Base-by-base conservation (phyloP, 1,140 invertebrate genomes). In the Solenopsis fugax region DNA sequence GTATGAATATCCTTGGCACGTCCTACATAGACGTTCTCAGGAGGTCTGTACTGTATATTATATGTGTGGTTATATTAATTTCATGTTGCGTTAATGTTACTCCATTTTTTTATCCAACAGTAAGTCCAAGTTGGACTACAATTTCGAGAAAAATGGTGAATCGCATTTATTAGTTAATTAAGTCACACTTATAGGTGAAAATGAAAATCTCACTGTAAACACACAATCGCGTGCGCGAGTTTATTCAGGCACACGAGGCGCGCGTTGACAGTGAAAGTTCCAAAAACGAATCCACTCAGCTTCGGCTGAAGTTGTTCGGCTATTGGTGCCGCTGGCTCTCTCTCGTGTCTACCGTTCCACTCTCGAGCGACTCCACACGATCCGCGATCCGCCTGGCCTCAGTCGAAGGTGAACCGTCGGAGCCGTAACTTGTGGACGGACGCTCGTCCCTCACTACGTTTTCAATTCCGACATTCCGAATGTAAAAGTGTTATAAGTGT, bases 181-280 rank as follows among this genome's bases (percentile, higher is more conserved):
- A 41, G 21, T 24, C 3, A 12, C 7, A 37, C 9, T 7, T 37
- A 13, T 48, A 0, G 16, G 12, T 1, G 24, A 34, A 64, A 52
- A 7, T 50, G 18, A 41, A 4, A 75, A 9, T 58, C 29, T 56
- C 41, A 73, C 2, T 37, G 37, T 12, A n/a, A 54, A 9, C 41
- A 56, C 54, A 56, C 2, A 18, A 21, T 10, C 41, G 7, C 18
- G 24, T 7, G 13, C 1, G 1, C 10, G 34, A 21, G 16, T 45
- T 77, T 62, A 45, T 54, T 45, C 60, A 85, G 86, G 54, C 85
- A 82, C 65, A 88, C 81, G 87, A 89, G 92, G 89, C 91, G 89
- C 90, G 80, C 90, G 87, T 87, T 90, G 92, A 93, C 92, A 93
- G 93, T 93, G 93, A 94, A 94, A 94, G 93, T 91, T 85, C 65